These are phyloP conservation scores for Archegozetes longisetosus DNA, from an alignment of 1,140 invertebrate species.

Conservation along the genomic window DNA sequence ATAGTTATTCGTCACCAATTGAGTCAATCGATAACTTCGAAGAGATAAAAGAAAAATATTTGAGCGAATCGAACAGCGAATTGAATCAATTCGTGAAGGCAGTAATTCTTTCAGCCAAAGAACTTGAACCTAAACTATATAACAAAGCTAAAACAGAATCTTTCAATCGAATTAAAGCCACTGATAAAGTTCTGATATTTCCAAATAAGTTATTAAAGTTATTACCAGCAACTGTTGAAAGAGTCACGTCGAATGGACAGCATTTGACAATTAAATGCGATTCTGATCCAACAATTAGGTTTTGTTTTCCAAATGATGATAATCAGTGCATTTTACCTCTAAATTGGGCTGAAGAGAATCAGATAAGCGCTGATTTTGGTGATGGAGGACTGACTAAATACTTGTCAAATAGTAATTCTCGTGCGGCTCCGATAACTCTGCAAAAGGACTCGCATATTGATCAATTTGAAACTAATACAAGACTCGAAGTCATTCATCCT, in stretches of 20 bases:
- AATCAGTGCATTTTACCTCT: slow-evolving; percentile 3
- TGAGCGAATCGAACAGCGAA: not conserved
- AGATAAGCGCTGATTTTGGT: not conserved
- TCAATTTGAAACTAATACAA: slow-evolving; percentile 5
- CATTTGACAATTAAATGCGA: not conserved
- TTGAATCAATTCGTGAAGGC: not conserved
- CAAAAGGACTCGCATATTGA: not conserved
- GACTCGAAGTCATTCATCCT: slow-evolving; percentile 11
- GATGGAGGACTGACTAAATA: not conserved
- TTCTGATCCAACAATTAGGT: not conserved
- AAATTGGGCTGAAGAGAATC: slow-evolving; percentile 6
- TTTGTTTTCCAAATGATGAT: slow-evolving; percentile 6
- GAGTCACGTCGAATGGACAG: not conserved
- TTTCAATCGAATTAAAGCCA: not conserved
- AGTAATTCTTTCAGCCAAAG: not conserved
- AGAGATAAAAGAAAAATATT: not conserved
- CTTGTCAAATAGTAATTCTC: not conserved
- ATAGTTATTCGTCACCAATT: not conserved
- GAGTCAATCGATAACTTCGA: not conserved
- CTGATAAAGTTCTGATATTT: not conserved
- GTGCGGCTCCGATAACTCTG: slow-evolving; percentile 3
- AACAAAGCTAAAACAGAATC: not conserved
- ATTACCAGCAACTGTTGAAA: not conserved
- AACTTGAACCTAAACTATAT: not conserved
- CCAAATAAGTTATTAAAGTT: not conserved